Evolutionary conservation across 2,888 invertebrate species (phyloP), one percentile per base, ranked within the genome.

Genomic region (Dryocosmus kuriphilus): DNA sequence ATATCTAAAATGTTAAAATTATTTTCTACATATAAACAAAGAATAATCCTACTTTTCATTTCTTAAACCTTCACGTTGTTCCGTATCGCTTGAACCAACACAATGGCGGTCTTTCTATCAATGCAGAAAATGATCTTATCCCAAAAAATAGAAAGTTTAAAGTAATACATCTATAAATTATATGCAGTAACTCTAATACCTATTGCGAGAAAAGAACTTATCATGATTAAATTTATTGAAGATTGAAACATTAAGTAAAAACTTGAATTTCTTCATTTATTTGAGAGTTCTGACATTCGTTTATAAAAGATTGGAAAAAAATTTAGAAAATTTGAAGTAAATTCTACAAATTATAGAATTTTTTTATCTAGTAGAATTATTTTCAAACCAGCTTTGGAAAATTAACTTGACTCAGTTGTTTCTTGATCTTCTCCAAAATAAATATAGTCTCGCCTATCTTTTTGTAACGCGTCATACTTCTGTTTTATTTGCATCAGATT

Each of bases 401-500:
- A 55, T 22, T 22, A 22, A 22, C n/a, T n/a, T 11, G n/a, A 11
- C 19, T 19, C 19, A 46, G 19, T 46, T 46, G 5, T 46, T 19
- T 19, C 19, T 19, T 46, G 46, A 46, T 46, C 46, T 46, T 27
- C 14, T 11, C 16, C 6, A 60, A 60, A 60, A 60, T 60, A 24
- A 27, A 60, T 57, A 22, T 27, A 60, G 24, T 57, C 24, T 24
- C 22, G 2, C 24, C 9, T 57, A 57, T 57, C 32, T 62, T 32
- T n/a, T 19, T n/a, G 30, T 30, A 62, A 30, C 30, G 27, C 60
- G 62, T 62, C 32, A 62, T 62, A 35, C 32, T 9, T 62, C n/a
- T 35, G n/a, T 35, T 62, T 62, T 62, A 35, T 62, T 62, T 62
- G 62, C 35, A n/a, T n/a, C n/a, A n/a, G n/a, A n/a, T n/a, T n/a